Percentiles rank a stretch among this genome's conserved stretches.
Evolutionary conservation across 2,888 invertebrate species (phyloP).

Genomic region (Mamestra brassicae): DNA sequence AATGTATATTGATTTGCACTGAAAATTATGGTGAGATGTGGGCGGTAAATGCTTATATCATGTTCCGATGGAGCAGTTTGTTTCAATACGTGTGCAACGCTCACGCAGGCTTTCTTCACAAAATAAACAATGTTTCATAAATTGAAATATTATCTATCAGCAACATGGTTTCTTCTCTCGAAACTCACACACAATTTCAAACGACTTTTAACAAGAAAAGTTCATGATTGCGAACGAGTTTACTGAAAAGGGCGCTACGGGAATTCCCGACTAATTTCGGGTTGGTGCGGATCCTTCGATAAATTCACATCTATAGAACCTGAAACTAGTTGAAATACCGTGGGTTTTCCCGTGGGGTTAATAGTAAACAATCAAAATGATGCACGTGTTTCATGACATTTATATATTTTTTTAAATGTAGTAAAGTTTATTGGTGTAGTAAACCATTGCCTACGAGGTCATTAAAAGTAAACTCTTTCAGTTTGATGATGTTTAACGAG

Average conservation of each 20-base stretch:
- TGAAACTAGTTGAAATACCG: conserved; percentile 7
- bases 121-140: conserved; percentile 36
- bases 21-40: conserved; percentile 20
- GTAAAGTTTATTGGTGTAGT: conserved; percentile 27
- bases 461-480: conserved; percentile 38
- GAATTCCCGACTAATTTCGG: conserved; percentile 21
- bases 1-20: conserved; percentile 10
- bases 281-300: not conserved
- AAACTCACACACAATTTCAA: conserved; percentile 38
- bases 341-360: not conserved
- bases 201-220: conserved; percentile 50
- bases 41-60: conserved; percentile 18
- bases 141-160: conserved; percentile 41
- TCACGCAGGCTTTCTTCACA: conserved; percentile 15
- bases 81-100: conserved; percentile 11
- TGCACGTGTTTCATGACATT: conserved; percentile 15
- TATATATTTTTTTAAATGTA: conserved; percentile 20
- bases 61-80: not conserved
- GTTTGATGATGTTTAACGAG: conserved; percentile 4
- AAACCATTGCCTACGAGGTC: conserved; percentile 35
- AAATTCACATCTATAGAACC: conserved; percentile 8
- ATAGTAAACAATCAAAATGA: conserved; percentile 22
- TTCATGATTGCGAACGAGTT: conserved; percentile 27
- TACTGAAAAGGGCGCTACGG: conserved; percentile 14
- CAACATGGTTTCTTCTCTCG: conserved; percentile 13